Evolutionary conservation across 2,113 vertebrate species (phyloP).

Genomic region (Prinia subflava): DNA sequence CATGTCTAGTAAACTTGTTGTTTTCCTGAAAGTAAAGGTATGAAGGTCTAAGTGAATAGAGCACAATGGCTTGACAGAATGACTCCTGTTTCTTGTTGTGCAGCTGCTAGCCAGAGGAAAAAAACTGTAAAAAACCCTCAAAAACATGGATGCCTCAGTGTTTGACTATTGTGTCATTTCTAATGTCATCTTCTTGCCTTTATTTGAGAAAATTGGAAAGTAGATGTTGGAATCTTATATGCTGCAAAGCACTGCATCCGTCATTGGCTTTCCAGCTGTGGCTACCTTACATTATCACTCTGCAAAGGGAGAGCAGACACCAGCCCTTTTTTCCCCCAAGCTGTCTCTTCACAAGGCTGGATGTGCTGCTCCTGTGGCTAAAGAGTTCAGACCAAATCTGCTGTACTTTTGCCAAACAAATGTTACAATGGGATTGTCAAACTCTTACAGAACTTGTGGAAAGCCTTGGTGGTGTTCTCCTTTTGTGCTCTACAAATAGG

Average conservation of each 20-base stretch:
- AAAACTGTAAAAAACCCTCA: not conserved
- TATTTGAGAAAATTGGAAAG: not conserved
- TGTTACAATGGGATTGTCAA: not conserved
- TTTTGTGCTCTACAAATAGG: not conserved
- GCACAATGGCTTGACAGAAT: not conserved
- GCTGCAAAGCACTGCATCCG: not conserved
- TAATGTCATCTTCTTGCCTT: not conserved
- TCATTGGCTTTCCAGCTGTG: not conserved
- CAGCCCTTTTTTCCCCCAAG: not conserved
- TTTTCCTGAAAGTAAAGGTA: not conserved
- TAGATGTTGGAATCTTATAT: not conserved
- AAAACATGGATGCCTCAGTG: not conserved
- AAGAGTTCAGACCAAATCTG: not conserved
- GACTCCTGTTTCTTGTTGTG: not conserved
- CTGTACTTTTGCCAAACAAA: not conserved
- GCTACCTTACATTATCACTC: not conserved
- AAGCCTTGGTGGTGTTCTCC: not conserved
- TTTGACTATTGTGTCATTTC: not conserved
- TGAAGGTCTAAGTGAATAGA: not conserved
- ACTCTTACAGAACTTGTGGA: not conserved
- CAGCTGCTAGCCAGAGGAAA: not conserved
- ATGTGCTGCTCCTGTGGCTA: not conserved
- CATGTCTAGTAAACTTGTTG: not conserved
- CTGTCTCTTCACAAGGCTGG: not conserved
- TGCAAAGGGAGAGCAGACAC: not conserved